Evolutionary conservation across 2,888 invertebrate genomes (phyloP).

Genomic region (Chrysomela aeneicollis): DNA sequence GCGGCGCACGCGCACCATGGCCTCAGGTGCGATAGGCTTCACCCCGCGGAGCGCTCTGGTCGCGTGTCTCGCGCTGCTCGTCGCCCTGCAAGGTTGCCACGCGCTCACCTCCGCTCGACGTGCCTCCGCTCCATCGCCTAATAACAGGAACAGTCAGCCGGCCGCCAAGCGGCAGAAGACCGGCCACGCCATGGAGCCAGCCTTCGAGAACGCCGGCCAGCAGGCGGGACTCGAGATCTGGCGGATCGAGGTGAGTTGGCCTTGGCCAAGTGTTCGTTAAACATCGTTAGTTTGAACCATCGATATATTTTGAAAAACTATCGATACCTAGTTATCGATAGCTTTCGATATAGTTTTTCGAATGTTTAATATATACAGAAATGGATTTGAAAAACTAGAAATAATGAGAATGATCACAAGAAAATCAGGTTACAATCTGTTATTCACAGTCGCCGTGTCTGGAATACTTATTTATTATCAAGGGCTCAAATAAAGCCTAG

Average conservation of each 20-base stretch:
- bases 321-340: too few species aligned
- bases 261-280: too few species aligned
- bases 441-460: too few species aligned
- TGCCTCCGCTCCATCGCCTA: slow-evolving; percentile 11
- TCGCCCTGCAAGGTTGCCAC: slow-evolving; percentile 23
- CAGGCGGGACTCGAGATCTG: slow-evolving; percentile 77
- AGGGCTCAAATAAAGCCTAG: too few species aligned
- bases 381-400: too few species aligned
- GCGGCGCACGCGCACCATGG: slow-evolving; percentile 43
- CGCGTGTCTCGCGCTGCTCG: slow-evolving; percentile 26
- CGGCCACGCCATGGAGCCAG: slow-evolving; percentile 66
- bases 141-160: background rate
- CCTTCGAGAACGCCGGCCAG: slow-evolving; percentile 76
- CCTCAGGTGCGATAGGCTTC: slow-evolving; percentile 30
- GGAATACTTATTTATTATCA: too few species aligned
- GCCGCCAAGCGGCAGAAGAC: slow-evolving; percentile 30
- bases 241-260: slow-evolving; percentile 77
- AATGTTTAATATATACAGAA: too few species aligned
- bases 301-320: too few species aligned
- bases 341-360: too few species aligned
- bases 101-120: slow-evolving; percentile 24
- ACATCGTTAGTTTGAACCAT: too few species aligned
- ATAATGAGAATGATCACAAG: too few species aligned
- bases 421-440: too few species aligned
- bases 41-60: slow-evolving; percentile 27